These are phyloP conservation scores for Notospermus geniculatus DNA, from an alignment of 1,140 invertebrate genomes.

Conservation along the genomic window DNA sequence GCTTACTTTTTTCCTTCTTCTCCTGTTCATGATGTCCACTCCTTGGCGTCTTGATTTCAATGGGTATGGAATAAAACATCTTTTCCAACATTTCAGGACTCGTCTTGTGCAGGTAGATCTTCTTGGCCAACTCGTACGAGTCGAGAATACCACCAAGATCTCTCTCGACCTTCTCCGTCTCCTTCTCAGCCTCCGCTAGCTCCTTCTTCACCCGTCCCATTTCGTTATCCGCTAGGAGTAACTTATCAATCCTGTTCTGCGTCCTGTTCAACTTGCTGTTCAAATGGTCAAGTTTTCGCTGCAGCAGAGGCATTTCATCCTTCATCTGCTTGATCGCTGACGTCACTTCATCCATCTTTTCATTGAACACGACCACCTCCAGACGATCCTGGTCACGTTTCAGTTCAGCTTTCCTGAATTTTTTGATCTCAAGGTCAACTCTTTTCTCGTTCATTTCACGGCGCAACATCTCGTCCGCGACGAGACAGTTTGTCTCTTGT, in stretches of 20 bases:
- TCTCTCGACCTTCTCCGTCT: conserved; percentile 20
- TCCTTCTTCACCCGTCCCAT: conserved; percentile 22
- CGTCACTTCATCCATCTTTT: neutral
- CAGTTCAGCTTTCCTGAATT: conserved; percentile 4
- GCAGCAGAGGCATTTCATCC: conserved; percentile 28
- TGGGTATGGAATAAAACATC: conserved; percentile 33
- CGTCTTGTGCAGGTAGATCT: conserved; percentile 32
- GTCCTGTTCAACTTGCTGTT: conserved; percentile 26
- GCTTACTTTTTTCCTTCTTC: conserved; percentile 1
- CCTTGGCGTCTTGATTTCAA: conserved; percentile 23
- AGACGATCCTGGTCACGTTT: neutral
- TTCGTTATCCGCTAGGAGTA: conserved; percentile 21
- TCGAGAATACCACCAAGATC: conserved; percentile 24
- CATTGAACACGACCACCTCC: neutral
- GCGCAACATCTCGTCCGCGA: conserved; percentile 12
- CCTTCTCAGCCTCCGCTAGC: conserved; percentile 20
- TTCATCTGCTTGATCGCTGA: conserved; percentile 23
- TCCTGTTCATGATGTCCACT: conserved; percentile 1
- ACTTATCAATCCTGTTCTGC: conserved; percentile 29
- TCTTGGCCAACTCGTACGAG: conserved; percentile 27
- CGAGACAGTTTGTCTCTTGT: conserved; percentile 6
- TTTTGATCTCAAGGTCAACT: conserved; percentile 5
- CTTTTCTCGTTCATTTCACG: conserved; percentile 4
- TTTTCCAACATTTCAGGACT: conserved; percentile 34
- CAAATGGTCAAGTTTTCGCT: conserved; percentile 24